phyloP scores from a whole-genome alignment of 64 coral and sea anemone genomes.

The Astreopora myriophthalma region DNA sequence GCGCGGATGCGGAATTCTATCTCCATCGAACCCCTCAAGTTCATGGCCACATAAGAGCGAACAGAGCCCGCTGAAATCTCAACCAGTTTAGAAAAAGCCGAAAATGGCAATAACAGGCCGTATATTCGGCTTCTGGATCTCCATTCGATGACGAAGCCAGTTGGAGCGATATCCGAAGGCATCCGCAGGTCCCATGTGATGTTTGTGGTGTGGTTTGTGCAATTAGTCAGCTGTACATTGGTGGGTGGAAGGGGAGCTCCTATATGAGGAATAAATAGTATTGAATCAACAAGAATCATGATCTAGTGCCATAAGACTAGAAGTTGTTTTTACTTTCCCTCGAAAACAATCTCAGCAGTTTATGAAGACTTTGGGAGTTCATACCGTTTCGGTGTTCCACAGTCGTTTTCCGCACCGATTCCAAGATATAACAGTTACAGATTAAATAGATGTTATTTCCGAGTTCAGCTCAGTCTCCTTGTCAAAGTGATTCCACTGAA shows the following conservation, averaged over 20 bases:
- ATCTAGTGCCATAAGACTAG: neutral
- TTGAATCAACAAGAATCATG: neutral
- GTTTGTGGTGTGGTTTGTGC: neutral
- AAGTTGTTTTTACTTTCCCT: neutral
- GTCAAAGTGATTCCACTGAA: too few relatives aligned
- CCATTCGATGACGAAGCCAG: slow-evolving; percentile 28
- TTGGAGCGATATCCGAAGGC: neutral
- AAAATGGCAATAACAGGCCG: too few relatives aligned
- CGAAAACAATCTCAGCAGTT: too few relatives aligned
- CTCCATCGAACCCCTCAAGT: neutral
- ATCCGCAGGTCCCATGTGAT: neutral
- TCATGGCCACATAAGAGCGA: neutral
- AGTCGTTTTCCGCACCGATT: too few relatives aligned
- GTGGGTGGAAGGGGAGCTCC: slow-evolving; percentile 46
- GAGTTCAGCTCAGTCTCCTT: too few relatives aligned
- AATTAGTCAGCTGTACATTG: slow-evolving; percentile 1
- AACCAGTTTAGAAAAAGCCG: neutral
- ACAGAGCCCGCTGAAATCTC: neutral
- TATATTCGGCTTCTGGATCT: neutral
- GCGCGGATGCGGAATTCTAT: slow-evolving; percentile 37
- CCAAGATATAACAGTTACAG: too few relatives aligned
- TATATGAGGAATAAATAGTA: neutral
- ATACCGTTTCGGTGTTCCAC: too few relatives aligned
- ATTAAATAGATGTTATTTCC: too few relatives aligned
- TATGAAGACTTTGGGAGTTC: too few relatives aligned